Evolutionary conservation across 2,888 invertebrate genomes (phyloP).

Genomic region (Neria commutata): DNA sequence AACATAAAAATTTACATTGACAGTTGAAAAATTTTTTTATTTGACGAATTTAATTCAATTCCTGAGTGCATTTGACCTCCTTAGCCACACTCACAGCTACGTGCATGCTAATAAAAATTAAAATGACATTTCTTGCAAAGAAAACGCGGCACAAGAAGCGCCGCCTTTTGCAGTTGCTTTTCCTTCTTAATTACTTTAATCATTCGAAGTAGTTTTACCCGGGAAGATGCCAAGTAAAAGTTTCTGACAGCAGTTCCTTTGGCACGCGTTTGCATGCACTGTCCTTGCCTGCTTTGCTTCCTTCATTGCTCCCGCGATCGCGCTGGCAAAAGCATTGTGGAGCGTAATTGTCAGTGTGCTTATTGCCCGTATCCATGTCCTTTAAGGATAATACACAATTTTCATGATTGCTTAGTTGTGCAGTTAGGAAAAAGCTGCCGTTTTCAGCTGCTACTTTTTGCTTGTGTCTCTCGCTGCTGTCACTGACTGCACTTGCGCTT

Average conservation of each 20-base stretch:
- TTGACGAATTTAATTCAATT: no score
- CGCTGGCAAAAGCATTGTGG: no score
- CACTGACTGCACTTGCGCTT: no score
- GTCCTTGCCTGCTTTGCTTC: no score
- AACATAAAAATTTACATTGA: no score
- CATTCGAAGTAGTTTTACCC: conserved; percentile 37
- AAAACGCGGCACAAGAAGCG: conserved; percentile 30
- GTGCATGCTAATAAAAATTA: no score
- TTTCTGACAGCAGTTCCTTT: neutral
- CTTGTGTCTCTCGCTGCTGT: conserved; percentile 8
- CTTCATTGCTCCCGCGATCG: no score
- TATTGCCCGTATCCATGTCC: conserved; percentile 32
- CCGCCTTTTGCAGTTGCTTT: no score
- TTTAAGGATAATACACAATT: conserved; percentile 29
- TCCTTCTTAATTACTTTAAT: conserved; percentile 42
- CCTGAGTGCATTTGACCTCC: no score
- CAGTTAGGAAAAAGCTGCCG: conserved; percentile 23
- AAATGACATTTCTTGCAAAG: neutral
- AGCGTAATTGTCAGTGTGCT: conserved; percentile 28
- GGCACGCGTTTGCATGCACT: neutral
- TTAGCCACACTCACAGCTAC: no score
- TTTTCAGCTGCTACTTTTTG: conserved; percentile 31
- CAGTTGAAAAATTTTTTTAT: no score
- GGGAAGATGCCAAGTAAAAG: no score
- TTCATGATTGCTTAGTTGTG: conserved; percentile 27